A percentile compares a stretch with the other conserved stretches of the same genome.
Evolutionary conservation across 2,113 vertebrate species (phyloP).

Genomic region (Saccopteryx bilineata): DNA sequence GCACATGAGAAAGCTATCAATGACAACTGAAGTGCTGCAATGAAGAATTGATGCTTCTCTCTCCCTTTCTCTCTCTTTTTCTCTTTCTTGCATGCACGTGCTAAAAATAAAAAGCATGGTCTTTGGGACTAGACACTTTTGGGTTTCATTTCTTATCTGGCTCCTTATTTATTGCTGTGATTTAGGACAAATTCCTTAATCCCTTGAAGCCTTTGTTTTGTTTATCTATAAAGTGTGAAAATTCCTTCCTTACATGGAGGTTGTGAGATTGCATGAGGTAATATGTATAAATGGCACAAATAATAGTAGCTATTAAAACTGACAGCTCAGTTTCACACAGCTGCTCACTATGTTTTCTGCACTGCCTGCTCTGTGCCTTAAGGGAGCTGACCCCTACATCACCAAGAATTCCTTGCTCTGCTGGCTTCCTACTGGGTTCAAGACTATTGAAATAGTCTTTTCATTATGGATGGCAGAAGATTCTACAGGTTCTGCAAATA

Average conservation of each 20-base stretch:
- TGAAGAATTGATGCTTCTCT: too few species aligned
- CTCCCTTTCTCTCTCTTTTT: too few species aligned
- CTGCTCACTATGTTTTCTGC: neutral
- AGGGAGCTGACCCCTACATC: too few species aligned
- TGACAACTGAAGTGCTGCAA: too few species aligned
- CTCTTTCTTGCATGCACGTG: too few species aligned
- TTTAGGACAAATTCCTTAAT: neutral
- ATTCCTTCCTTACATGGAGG: neutral
- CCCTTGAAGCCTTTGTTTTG: neutral
- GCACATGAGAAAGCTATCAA: too few species aligned
- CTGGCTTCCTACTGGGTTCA: too few species aligned
- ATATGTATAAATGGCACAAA: neutral
- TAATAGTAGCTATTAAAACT: neutral
- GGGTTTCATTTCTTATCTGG: neutral
- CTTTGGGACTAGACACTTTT: neutral
- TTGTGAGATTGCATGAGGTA: neutral
- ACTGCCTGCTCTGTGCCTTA: too few species aligned
- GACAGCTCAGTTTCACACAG: neutral
- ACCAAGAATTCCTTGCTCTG: too few species aligned
- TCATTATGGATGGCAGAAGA: neutral
- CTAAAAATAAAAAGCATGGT: neutral
- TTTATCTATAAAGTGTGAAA: neutral
- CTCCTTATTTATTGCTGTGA: neutral
- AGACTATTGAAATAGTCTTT: neutral
- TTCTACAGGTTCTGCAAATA: neutral